Conservation (phyloP, 2,113 vertebrate genomes). For the Burhinus oedicnemus region DNA sequence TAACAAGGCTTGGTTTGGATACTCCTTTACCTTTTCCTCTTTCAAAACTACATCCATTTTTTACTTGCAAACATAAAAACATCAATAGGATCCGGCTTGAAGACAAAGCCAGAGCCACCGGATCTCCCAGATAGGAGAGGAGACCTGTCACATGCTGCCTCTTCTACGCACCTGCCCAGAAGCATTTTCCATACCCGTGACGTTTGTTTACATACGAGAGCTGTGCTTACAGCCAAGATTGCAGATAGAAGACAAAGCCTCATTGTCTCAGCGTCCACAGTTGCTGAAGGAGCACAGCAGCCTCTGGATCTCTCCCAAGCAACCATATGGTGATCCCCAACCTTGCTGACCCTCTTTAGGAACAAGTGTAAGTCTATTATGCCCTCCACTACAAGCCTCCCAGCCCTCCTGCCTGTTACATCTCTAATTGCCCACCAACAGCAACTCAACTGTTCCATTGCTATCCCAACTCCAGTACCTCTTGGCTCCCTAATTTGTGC, state of each 20-base stretch:
- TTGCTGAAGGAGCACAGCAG: background rate
- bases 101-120: background rate
- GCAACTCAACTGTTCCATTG: background rate
- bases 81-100: background rate
- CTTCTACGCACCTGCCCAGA: background rate
- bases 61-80: background rate
- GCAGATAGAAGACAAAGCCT: background rate
- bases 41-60: background rate
- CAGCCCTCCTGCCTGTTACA: background rate
- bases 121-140: background rate
- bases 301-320: background rate
- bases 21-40: background rate
- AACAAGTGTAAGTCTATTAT: fast-evolving
- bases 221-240: fast-evolving
- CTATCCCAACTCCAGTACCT: background rate
- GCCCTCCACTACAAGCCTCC: background rate
- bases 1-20: background rate
- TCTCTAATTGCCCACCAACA: background rate
- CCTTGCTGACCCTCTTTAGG: background rate
- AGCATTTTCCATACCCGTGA: background rate
- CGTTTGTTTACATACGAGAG: background rate
- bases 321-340: background rate
- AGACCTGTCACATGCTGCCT: background rate
- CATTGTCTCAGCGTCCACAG: background rate
- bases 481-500: background rate